These are phyloP conservation scores for Scarus forsteni DNA, from an alignment of 2,797 vertebrate genomes.

Conservation along the genomic window DNA sequence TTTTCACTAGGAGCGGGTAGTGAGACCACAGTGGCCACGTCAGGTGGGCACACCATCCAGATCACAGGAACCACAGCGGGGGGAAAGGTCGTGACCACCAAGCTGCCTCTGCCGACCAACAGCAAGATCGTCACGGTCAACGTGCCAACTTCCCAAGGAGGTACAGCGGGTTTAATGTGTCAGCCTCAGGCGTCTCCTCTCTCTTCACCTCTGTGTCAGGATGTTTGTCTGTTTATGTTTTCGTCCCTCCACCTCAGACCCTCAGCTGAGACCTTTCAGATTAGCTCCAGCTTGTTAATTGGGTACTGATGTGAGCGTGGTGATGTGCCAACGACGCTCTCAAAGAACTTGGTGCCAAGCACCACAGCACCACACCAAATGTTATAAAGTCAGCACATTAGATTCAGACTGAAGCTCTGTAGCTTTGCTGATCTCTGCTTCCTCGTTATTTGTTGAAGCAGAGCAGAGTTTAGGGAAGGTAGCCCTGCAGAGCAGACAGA, in stretches of 20 bases:
- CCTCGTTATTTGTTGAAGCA: not conserved
- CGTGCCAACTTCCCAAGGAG: conserved; percentile 97
- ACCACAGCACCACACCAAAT: conserved; percentile 32
- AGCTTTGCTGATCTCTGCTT: conserved; percentile 38
- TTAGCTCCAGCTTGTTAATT: conserved; percentile 45
- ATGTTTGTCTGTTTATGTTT: conserved; percentile 48
- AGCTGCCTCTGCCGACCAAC: conserved; percentile 96
- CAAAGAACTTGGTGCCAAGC: conserved; percentile 16
- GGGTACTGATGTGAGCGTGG: conserved; percentile 41
- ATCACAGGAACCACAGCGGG: conserved; percentile 94
- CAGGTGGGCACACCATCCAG: conserved; percentile 95
- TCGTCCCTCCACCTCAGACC: conserved; percentile 30
- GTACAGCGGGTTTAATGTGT: conserved; percentile 78
- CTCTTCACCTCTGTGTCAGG: conserved; percentile 11
- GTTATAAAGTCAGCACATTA: conserved; percentile 41
- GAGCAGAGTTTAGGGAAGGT: too few species aligned
- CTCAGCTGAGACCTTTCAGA: conserved; percentile 48
- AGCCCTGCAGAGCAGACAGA: too few species aligned
- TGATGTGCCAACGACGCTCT: conserved; percentile 13
- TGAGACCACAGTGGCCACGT: conserved; percentile 90
- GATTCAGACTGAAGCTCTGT: conserved; percentile 32
- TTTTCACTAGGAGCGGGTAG: conserved; percentile 83
- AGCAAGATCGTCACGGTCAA: conserved; percentile 99
- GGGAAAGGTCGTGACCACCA: conserved; percentile 95
- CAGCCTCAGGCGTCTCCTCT: conserved; percentile 44